These are phyloP conservation scores for Saccostrea glomerata DNA, from an alignment of 1,140 invertebrate genomes.

Conservation along the genomic window DNA sequence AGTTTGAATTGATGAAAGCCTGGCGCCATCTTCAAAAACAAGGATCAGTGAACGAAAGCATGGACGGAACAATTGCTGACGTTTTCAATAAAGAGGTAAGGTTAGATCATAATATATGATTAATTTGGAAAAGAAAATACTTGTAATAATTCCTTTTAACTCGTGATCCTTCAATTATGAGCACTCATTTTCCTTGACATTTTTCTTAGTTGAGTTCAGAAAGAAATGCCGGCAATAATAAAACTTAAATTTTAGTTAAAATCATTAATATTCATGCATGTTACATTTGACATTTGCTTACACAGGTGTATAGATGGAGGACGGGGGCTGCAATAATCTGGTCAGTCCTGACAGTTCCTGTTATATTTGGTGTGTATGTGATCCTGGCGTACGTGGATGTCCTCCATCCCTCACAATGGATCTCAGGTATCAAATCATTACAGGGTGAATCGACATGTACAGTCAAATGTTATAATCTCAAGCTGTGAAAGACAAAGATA, in stretches of 20 bases:
- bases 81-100: conserved; percentile 7
- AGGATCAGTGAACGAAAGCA: neutral
- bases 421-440: neutral
- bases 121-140: neutral
- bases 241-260: no score
- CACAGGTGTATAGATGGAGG: conserved; percentile 30
- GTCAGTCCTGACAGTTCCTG: neutral
- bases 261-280: no score
- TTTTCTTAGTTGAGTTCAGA: no score
- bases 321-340: conserved; percentile 26
- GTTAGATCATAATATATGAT: neutral
- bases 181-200: no score
- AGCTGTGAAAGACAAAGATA: no score
- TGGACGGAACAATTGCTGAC: conserved; percentile 10
- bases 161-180: no score
- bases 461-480: no score
- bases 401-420: neutral
- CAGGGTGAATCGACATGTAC: no score
- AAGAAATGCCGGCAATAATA: no score
- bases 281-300: neutral
- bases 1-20: neutral
- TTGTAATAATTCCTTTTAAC: no score
- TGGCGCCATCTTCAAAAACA: conserved; percentile 22
- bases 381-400: neutral
- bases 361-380: neutral